Evolutionary conservation across 2,113 vertebrate genomes (phyloP), one percentile per base, ranked within the genome.

Genomic region (Poeciliopsis occidentalis): DNA sequence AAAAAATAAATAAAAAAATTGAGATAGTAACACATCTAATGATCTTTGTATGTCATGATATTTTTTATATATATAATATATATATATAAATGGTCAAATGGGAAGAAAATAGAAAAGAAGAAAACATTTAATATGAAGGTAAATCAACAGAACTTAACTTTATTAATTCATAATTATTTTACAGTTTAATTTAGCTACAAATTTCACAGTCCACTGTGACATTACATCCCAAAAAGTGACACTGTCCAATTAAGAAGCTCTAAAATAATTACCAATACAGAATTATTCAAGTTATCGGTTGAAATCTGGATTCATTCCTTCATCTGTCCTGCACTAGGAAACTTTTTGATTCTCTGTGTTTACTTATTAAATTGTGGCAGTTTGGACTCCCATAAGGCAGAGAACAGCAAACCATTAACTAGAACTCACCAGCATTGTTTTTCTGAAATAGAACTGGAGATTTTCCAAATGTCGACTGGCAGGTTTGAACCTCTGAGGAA

Each of bases 401-500:
- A 29, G 7, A 34, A 24, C 15, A 67, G 24, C 7, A 73, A 60
- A 60, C 0, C 0, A 39, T 22, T 22, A 11, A 34, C 24, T 24
- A 37, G 1, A 51, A 73, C 85, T 96, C 90, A 98, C 97, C 93
- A 0, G 93, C 19, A 0, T 1, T 93, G 88, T 90, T 95, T 73
- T 86, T 90, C 77, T 92, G 95, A 90, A 95, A 97, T 88, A 96
- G 90, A 0, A 91, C 91, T 51, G 92, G 69, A 30, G 95, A 90
- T 88, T 95, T 95, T 79, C 95, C 89, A 88, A 95, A 97, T 0
- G 95, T 94, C 8, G 96, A 78, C 88, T 96, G 97, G 92, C 97
- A 98, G 82, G 95, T 96, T 91, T 96, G 96, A 92, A 96, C 95
- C 92, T 97, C 97, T 98, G 92, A 22, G 88, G 93, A 86, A 32